phyloP scores from a whole-genome alignment of 2,797 vertebrate genomes.

The Acanthiza pusilla region DNA sequence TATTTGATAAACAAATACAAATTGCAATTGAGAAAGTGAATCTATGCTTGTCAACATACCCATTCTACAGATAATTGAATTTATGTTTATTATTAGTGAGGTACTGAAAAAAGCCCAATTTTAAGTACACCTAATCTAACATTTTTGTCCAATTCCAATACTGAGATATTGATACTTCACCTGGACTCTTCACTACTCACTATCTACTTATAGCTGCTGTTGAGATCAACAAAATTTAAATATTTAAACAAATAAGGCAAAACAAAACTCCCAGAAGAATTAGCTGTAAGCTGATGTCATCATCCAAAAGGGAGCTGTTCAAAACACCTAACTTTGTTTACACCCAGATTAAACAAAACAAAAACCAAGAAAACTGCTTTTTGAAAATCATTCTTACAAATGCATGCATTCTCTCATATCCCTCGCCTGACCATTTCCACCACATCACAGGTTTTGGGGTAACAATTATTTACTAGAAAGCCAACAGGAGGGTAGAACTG shows the following conservation, averaged over 20 bases:
- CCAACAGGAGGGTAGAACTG: not conserved
- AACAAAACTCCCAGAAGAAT: not conserved
- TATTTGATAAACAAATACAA: not conserved
- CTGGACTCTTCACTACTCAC: not conserved
- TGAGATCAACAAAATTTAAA: not conserved
- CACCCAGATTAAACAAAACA: not conserved
- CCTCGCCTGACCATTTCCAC: not conserved
- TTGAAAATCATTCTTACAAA: not conserved
- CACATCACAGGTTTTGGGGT: rapidly evolving
- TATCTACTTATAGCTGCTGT: not conserved
- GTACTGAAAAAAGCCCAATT: not conserved
- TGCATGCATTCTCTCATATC: no score
- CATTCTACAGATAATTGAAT: not conserved
- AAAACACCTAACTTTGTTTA: not conserved
- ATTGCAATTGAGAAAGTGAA: not conserved
- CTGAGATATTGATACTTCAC: not conserved
- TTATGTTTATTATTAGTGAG: not conserved
- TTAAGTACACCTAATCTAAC: not conserved
- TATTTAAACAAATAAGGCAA: not conserved
- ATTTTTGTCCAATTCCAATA: not conserved
- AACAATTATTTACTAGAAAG: rapidly evolving
- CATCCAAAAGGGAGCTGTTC: not conserved
- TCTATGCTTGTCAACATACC: not conserved
- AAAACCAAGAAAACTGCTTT: not conserved
- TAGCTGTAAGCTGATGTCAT: rapidly evolving